Conservation (phyloP, 2,113 vertebrate genomes). For the Hemiscyllium ocellatum region DNA sequence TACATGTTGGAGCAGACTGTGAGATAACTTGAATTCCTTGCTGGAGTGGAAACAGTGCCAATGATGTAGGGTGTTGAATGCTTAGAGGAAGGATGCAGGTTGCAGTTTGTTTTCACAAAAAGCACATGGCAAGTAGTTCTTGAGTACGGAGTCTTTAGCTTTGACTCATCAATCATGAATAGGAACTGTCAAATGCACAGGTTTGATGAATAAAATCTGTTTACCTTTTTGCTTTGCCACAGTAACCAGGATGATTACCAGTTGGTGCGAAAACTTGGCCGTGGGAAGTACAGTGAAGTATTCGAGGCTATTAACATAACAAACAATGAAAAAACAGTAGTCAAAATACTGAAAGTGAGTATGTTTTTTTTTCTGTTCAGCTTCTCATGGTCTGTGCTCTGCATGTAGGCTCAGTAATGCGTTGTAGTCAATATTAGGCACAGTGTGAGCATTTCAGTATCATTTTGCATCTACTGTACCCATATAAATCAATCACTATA, state of each 20-base stretch:
- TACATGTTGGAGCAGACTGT: neutral
- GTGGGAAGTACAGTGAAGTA: constrained; percentile 97
- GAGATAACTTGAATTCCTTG: neutral
- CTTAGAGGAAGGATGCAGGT: neutral
- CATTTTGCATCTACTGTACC: neutral
- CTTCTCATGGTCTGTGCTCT: neutral
- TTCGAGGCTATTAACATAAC: constrained; percentile 98
- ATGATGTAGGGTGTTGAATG: neutral
- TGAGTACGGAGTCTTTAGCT: too few relatives aligned
- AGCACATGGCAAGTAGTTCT: neutral
- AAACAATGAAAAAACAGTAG: constrained; percentile 94
- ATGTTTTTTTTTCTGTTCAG: constrained; percentile 1
- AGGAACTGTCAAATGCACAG: neutral
- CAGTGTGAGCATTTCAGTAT: neutral
- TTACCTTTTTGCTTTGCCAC: constrained; percentile 39
- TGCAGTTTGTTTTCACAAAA: neutral
- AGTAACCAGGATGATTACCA: constrained; percentile 98
- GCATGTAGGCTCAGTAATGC: neutral
- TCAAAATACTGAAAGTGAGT: constrained; percentile 97
- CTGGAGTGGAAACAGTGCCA: neutral
- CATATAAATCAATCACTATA: neutral
- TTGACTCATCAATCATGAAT: neutral
- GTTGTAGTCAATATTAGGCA: neutral
- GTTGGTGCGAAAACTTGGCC: constrained; percentile 87
- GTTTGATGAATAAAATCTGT: neutral